Evolutionary conservation across 2,797 vertebrate genomes (phyloP).

Genomic region (Emys orbicularis): DNA sequence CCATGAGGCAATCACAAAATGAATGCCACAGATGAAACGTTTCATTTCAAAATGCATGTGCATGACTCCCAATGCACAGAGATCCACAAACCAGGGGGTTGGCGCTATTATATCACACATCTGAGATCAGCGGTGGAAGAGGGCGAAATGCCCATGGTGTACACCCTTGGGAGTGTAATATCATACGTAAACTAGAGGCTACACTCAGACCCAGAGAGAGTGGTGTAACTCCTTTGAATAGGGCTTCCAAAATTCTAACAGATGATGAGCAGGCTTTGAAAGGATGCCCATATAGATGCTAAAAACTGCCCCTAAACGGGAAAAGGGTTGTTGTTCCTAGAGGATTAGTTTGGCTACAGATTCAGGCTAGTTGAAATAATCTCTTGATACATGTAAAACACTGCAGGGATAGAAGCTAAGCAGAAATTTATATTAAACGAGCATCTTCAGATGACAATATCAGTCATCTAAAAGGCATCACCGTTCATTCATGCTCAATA

Average conservation of each 20-base stretch:
- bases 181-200: conserved; percentile 20
- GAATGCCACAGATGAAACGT: neutral
- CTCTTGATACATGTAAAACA: conserved; percentile 35
- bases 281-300: neutral
- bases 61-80: neutral
- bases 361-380: conserved; percentile 51
- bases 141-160: neutral
- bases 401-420: conserved; percentile 27
- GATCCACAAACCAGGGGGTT: neutral
- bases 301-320: neutral
- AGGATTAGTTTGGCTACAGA: conserved; percentile 14
- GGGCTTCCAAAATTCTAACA: rapidly evolving
- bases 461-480: conserved; percentile 68
- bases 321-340: neutral
- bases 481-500: conserved; percentile 75
- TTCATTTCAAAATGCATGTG: conserved; percentile 8
- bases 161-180: neutral
- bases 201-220: conserved; percentile 21
- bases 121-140: neutral
- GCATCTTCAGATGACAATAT: conserved; percentile 60
- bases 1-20: neutral
- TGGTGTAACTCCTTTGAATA: neutral
- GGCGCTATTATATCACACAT: neutral
- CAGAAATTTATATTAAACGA: conserved; percentile 46
- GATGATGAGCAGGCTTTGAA: neutral